These are phyloP conservation scores for Struthidea cinerea DNA, from an alignment of 2,113 vertebrate species.

Conservation along the genomic window DNA sequence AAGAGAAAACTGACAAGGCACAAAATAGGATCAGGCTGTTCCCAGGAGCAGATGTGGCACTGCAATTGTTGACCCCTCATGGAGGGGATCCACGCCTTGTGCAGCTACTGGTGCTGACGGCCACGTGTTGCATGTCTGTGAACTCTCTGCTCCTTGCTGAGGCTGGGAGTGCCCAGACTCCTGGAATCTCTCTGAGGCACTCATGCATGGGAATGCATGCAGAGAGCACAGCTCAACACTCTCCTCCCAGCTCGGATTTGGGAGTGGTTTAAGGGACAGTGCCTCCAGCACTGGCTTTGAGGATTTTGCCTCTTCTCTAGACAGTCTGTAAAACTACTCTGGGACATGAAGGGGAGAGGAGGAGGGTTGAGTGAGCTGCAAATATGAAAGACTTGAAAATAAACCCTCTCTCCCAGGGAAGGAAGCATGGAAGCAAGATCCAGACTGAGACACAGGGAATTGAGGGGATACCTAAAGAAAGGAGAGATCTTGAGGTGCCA, in stretches of 20 bases:
- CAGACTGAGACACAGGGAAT: neutral
- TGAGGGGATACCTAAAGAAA: neutral
- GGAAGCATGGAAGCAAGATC: neutral
- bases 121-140: fast-evolving
- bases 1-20: neutral
- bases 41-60: fast-evolving
- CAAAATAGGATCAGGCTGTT: neutral
- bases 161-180: neutral
- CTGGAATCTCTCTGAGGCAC: neutral
- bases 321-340: neutral
- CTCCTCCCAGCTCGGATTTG: fast-evolving
- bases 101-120: neutral
- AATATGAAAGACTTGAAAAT: neutral
- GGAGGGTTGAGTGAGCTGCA: neutral
- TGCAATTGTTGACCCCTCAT: neutral
- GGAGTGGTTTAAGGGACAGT: neutral
- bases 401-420: neutral
- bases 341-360: neutral
- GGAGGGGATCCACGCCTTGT: neutral
- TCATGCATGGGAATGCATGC: fast-evolving
- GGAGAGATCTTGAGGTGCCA: neutral
- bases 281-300: neutral
- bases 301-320: neutral
- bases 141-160: neutral
- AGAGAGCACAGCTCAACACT: neutral